Conservation (phyloP, 2,888 invertebrate species). For the Eugnorisma glareosa region DNA sequence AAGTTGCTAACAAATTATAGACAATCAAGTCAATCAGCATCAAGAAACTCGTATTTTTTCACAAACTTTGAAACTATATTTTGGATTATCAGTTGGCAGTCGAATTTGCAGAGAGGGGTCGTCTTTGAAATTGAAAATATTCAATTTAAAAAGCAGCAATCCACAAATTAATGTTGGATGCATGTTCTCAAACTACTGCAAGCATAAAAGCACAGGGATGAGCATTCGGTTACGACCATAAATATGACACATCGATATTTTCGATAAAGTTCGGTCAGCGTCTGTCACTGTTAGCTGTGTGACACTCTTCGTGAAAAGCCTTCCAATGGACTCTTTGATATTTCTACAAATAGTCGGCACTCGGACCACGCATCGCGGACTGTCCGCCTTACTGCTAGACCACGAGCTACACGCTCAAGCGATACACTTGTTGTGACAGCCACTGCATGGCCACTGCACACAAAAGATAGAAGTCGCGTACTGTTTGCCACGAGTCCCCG, state of each 20-base stretch:
- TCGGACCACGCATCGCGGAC: neutral
- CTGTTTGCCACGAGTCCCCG: neutral
- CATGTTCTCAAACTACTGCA: slow-evolving; percentile 26
- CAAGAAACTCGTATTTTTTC: neutral
- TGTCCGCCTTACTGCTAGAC: neutral
- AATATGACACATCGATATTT: slow-evolving; percentile 6
- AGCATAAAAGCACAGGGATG: slow-evolving; percentile 27
- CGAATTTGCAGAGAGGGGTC: neutral
- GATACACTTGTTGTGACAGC: neutral
- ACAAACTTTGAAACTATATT: neutral
- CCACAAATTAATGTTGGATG: neutral
- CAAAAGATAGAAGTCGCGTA: neutral
- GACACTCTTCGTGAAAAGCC: neutral
- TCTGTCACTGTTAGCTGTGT: neutral
- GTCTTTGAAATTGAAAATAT: neutral
- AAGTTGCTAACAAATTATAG: neutral
- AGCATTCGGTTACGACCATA: neutral
- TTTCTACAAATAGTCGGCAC: neutral
- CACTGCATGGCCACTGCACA: neutral
- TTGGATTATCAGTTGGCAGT: neutral
- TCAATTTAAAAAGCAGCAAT: neutral
- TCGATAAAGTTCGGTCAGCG: neutral
- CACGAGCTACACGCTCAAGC: neutral
- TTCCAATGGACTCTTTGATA: neutral
- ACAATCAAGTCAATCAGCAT: too few relatives aligned